Percentiles rank a stretch among this genome's conserved stretches.
Conservation (phyloP, 2,113 vertebrate genomes). For the Vombatus ursinus region DNA sequence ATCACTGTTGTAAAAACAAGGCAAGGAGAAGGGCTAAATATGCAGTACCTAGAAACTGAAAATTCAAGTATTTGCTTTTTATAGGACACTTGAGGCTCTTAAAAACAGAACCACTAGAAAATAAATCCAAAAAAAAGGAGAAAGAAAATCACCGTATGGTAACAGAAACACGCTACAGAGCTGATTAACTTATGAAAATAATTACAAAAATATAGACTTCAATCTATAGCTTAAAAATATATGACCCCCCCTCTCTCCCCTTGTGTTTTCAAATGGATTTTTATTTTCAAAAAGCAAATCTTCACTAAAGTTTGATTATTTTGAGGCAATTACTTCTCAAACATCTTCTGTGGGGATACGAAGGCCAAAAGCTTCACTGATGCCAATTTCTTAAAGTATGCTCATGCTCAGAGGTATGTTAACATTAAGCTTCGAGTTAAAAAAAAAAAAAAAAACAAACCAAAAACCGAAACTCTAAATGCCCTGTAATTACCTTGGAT, state of each 20-base stretch:
- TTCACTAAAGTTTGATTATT: constrained; percentile 85
- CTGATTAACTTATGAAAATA: constrained; percentile 83
- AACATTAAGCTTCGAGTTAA: neutral
- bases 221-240: constrained; percentile 80
- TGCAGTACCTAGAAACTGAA: constrained; percentile 85
- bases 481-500: constrained; percentile 82
- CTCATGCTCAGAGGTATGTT: constrained; percentile 32
- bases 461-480: constrained; percentile 72
- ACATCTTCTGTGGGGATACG: constrained; percentile 79
- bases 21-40: constrained; percentile 87
- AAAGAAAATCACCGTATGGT: constrained; percentile 76
- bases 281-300: constrained; percentile 62
- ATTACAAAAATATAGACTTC: constrained; percentile 83
- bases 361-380: constrained; percentile 79
- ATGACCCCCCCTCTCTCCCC: constrained; percentile 68
- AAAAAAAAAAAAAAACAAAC: constrained; percentile 73
- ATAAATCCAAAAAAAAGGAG: constrained; percentile 81
- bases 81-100: constrained; percentile 90
- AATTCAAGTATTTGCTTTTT: constrained; percentile 89
- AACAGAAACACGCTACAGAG: constrained; percentile 82
- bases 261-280: constrained; percentile 81
- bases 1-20: constrained; percentile 91
- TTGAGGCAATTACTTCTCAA: constrained; percentile 80
- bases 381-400: neutral
- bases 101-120: constrained; percentile 89